Evolutionary conservation across 35 echinoderm and acorn worm species (phyloP).

Genomic region (Ophiothrix spiculata): DNA sequence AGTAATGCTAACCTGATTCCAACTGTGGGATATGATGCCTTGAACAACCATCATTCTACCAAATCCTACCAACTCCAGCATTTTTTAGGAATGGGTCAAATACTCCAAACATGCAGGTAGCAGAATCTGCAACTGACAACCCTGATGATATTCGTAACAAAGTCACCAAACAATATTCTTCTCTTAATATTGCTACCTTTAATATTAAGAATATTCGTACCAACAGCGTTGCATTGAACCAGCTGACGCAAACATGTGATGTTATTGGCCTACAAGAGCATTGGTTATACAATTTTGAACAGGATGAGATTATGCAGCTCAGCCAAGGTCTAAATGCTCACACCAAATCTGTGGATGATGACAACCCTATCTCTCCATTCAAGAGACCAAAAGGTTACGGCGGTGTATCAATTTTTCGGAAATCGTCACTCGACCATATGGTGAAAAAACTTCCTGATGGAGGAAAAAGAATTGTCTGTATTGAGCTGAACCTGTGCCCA

Average conservation of each 20-base stretch:
- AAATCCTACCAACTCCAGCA: background rate
- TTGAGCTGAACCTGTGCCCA: background rate
- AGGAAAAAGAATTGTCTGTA: background rate
- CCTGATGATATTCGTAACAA: background rate
- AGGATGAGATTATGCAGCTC: background rate
- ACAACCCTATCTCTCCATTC: background rate
- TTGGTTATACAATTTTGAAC: constrained; percentile 4
- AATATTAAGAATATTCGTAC: background rate
- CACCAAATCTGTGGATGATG: background rate
- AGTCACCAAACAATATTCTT: background rate
- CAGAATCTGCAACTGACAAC: background rate
- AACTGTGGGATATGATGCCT: no score
- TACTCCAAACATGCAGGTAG: background rate
- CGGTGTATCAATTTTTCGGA: background rate
- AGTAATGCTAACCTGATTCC: no score
- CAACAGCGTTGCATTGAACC: background rate
- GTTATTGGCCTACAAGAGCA: background rate
- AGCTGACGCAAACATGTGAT: background rate
- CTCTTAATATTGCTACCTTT: background rate
- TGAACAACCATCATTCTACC: background rate
- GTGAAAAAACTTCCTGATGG: background rate
- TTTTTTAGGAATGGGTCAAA: background rate
- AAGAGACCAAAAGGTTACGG: background rate
- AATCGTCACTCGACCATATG: background rate
- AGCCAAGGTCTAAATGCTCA: background rate